Percentiles rank a stretch among this genome's conserved stretches.
phyloP scores from a whole-genome alignment of 2,888 invertebrate species.

The Metalampra italica region DNA sequence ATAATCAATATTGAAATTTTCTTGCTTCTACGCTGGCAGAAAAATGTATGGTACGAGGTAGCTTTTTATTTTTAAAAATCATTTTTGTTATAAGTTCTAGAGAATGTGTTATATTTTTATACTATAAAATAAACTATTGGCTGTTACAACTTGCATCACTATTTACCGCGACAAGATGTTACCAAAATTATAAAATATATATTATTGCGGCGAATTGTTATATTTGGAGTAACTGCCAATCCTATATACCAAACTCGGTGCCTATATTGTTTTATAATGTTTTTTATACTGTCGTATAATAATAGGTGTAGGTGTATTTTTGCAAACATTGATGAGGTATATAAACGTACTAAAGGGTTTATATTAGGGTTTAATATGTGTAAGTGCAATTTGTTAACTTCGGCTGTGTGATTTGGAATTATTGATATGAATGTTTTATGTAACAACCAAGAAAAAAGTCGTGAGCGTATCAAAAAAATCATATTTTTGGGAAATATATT shows the following conservation, averaged over 20 bases:
- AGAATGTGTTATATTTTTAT: conserved; percentile 4
- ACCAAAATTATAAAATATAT: conserved; percentile 1
- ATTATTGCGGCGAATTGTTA: neutral
- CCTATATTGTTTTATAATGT: conserved; percentile 35
- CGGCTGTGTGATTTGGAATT: conserved; percentile 34
- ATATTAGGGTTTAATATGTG: conserved; percentile 23
- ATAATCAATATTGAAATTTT: neutral
- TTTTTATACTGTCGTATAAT: conserved; percentile 20
- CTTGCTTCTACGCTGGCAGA: neutral
- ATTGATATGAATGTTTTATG: conserved; percentile 3
- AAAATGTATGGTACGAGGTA: neutral
- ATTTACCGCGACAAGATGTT: neutral
- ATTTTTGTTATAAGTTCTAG: neutral
- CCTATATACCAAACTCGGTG: conserved; percentile 25
- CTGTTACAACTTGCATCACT: neutral
- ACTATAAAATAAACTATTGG: neutral
- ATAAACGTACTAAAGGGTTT: conserved; percentile 31
- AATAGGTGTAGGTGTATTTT: conserved; percentile 43
- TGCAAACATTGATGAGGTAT: conserved; percentile 32
- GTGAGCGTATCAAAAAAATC: too few relatives aligned
- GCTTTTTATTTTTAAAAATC: neutral
- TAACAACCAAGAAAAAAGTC: neutral
- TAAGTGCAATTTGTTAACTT: conserved; percentile 27
- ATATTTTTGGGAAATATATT: too few relatives aligned
- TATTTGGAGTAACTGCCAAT: conserved; percentile 9